These are phyloP conservation scores for Acanthiza pusilla DNA, from an alignment of 2,797 vertebrate genomes.

Conservation along the genomic window DNA sequence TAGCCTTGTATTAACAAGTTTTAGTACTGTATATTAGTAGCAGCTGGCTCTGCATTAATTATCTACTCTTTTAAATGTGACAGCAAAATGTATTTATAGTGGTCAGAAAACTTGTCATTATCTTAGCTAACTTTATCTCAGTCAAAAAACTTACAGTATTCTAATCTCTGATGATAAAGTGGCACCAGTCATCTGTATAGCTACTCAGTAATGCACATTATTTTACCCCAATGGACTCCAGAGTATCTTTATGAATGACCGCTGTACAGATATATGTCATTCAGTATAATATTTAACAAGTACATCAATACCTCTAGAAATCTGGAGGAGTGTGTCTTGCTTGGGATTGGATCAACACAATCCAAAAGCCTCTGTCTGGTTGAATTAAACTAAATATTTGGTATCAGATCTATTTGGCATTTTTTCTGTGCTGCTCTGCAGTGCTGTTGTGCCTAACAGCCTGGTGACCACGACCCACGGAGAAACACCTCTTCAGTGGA, in stretches of 20 bases:
- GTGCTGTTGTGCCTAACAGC: not conserved
- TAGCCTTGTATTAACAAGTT: slow-evolving; percentile 48
- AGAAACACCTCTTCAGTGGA: not conserved
- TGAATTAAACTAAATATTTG: not conserved
- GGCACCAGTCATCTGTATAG: not conserved
- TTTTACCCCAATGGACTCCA: not conserved
- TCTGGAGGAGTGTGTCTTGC: not conserved
- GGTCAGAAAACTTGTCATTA: slow-evolving; percentile 48
- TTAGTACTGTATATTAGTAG: slow-evolving; percentile 29
- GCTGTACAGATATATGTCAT: not conserved
- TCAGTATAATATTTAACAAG: not conserved
- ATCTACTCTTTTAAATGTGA: slow-evolving; percentile 41
- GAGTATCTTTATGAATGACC: not conserved
- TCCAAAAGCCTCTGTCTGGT: not conserved
- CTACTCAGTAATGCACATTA: not conserved
- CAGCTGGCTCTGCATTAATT: slow-evolving; percentile 63
- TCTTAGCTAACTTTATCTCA: slow-evolving; percentile 27
- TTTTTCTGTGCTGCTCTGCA: not conserved
- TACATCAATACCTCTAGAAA: not conserved
- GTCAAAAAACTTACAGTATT: not conserved
- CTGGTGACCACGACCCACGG: not conserved
- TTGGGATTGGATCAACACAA: not conserved
- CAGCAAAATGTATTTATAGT: slow-evolving; percentile 37
- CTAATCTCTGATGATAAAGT: not conserved
- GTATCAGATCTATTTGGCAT: not conserved